phyloP scores from a whole-genome alignment of 2,888 invertebrate species.

The Coenonympha arcania region DNA sequence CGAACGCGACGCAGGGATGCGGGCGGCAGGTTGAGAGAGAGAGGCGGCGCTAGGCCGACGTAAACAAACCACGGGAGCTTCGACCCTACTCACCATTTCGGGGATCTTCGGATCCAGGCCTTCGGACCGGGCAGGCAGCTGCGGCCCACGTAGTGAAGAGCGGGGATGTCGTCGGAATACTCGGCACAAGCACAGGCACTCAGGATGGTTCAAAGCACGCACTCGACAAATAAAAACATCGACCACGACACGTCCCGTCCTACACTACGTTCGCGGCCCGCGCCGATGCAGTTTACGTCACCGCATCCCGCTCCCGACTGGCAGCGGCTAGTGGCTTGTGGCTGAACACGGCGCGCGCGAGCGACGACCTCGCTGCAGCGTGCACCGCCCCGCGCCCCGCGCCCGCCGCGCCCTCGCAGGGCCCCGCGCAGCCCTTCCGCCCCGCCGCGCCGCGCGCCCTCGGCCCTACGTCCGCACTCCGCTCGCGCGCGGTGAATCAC shows the following conservation, averaged over 20 bases:
- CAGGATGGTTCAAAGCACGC: constrained; percentile 53
- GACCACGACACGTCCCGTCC: constrained; percentile 68
- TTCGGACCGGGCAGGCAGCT: constrained; percentile 43
- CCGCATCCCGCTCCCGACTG: constrained; percentile 75
- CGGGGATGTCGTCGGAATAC: constrained; percentile 55
- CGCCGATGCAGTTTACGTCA: constrained; percentile 74
- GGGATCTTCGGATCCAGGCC: constrained; percentile 54
- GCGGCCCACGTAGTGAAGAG: constrained; percentile 65
- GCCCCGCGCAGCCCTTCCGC: constrained; percentile 39
- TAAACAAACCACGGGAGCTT: constrained; percentile 72
- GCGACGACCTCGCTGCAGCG: constrained; percentile 73
- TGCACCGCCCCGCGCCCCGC: constrained; percentile 56
- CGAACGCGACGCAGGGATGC: constrained; percentile 64
- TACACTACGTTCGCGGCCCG: constrained; percentile 70
- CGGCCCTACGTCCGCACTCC: constrained; percentile 53
- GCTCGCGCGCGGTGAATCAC: constrained; percentile 68
- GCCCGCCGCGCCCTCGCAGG: constrained; percentile 46
- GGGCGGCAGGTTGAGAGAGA: constrained; percentile 70
- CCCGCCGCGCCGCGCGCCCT: constrained; percentile 41
- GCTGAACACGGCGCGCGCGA: constrained; percentile 57
- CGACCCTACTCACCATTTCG: constrained; percentile 74
- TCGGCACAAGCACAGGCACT: constrained; percentile 59
- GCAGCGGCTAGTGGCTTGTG: too few relatives aligned
- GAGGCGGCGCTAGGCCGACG: constrained; percentile 66
- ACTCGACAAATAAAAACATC: constrained; percentile 46